Base-by-base conservation (phyloP, 2,888 invertebrate species). In the Orchesellides sinensis region DNA sequence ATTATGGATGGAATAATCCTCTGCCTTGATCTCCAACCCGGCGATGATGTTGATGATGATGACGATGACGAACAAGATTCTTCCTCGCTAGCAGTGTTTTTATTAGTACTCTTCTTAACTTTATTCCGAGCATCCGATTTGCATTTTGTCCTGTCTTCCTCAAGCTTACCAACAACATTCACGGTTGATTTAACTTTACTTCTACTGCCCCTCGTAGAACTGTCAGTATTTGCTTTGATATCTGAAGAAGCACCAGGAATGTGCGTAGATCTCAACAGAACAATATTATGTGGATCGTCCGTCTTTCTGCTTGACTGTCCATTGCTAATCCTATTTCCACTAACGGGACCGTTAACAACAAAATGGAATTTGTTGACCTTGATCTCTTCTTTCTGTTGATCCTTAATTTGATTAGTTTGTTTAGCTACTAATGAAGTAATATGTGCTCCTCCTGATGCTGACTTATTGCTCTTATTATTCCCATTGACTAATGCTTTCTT, bases 351-450 rank as follows among this genome's bases (percentile, higher is more conserved):
- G 25, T 4, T 14, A 25, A 6, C 54, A 52, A 17, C n/a, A 54
- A 19, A 49, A 49, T 40, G 12, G 61, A 21, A 21, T n/a, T 63
- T 17, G 75, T 14, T 65, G 66, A 65, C 75, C 75, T 10, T 27
- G 19, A 56, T 45, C 12, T 77, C 59, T 40, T 40, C 8, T 21
- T 47, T 52, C 63, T 78, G 52, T 61, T 61, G 61, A 69, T 69
- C 59, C 61, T 56, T 79, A 79, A 79, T 79, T 70, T 52, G 78
- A 70, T 79, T 79, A 79, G 78, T 70, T 79, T 79, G 78, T 79
- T 79, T 79, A 14, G 40, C 40, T 21, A 54, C 77, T 70, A 70
- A 79, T 79, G 78, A 79, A 40, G 52, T 69, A n/a, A n/a, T n/a
- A n/a, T n/a, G n/a, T 69, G 59, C 52, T 61, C 25, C 40, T 21